phyloP scores from a whole-genome alignment of 2,888 invertebrate genomes.

The Dione juno region DNA sequence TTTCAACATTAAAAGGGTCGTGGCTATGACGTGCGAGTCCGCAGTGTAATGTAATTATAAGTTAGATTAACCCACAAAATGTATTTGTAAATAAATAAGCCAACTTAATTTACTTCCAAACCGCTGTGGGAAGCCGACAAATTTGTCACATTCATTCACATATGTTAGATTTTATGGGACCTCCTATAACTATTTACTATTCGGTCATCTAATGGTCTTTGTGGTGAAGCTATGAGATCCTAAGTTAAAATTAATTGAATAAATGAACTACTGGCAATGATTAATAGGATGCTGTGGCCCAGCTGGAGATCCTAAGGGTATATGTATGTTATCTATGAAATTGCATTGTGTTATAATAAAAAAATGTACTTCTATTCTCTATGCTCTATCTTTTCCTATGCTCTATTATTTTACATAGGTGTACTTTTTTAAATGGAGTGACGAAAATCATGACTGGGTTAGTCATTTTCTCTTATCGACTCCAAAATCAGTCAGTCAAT shows the following conservation, averaged over 20 bases:
- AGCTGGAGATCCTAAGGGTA: too few relatives aligned
- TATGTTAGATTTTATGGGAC: neutral
- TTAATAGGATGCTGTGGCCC: too few relatives aligned
- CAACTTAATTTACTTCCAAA: slow-evolving; percentile 24
- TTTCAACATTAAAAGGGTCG: slow-evolving; percentile 2
- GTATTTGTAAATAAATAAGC: slow-evolving; percentile 18
- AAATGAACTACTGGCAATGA: neutral
- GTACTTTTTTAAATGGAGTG: too few relatives aligned
- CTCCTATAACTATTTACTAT: neutral
- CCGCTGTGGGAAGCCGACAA: slow-evolving; percentile 5
- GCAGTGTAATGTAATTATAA: slow-evolving; percentile 24
- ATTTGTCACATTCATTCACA: slow-evolving; percentile 14
- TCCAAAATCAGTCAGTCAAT: too few relatives aligned
- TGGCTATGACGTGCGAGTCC: neutral
- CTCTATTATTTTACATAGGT: too few relatives aligned
- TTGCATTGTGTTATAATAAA: too few relatives aligned
- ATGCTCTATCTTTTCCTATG: too few relatives aligned
- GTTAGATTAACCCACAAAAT: slow-evolving; percentile 27
- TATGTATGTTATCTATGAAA: too few relatives aligned
- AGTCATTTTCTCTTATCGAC: too few relatives aligned
- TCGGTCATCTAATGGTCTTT: neutral
- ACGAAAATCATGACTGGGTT: too few relatives aligned
- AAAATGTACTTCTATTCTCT: too few relatives aligned
- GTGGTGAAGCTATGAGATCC: neutral
- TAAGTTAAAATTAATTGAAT: neutral